phyloP scores from a whole-genome alignment of 2,888 invertebrate species.

The Meiosimyza platycephala region DNA sequence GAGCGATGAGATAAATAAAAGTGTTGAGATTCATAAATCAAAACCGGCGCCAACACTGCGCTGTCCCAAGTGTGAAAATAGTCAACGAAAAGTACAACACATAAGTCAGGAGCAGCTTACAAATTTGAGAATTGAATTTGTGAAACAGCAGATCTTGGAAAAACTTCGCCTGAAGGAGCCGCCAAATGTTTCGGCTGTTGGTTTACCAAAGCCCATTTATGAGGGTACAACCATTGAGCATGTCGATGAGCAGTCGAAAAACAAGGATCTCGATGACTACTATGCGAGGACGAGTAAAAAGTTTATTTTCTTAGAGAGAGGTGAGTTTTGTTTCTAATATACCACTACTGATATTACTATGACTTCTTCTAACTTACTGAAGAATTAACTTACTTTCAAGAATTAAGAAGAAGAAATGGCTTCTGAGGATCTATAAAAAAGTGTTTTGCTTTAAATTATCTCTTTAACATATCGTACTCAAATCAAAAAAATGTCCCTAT shows the following conservation, averaged over 20 bases:
- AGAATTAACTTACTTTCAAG: no score
- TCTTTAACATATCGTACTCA: no score
- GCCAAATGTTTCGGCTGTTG: slow-evolving; percentile 71
- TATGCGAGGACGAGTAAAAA: slow-evolving; percentile 87
- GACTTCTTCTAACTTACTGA: no score
- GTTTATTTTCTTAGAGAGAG: slow-evolving; percentile 83
- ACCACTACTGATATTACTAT: no score
- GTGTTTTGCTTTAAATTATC: no score
- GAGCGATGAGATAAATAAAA: neutral
- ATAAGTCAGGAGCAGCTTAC: slow-evolving; percentile 73
- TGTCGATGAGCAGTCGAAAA: slow-evolving; percentile 56
- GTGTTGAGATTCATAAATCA: neutral
- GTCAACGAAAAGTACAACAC: slow-evolving; percentile 56
- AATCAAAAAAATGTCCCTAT: no score
- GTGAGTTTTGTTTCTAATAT: slow-evolving; percentile 66
- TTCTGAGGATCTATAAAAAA: no score
- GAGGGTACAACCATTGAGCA: slow-evolving; percentile 75
- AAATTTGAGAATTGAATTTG: slow-evolving; percentile 80
- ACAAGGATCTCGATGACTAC: slow-evolving; percentile 77
- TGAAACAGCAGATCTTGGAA: slow-evolving; percentile 86
- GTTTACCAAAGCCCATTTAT: slow-evolving; percentile 80
- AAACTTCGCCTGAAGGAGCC: slow-evolving; percentile 82
- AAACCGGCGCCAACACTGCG: slow-evolving; percentile 25
- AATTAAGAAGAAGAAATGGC: no score
- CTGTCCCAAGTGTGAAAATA: slow-evolving; percentile 64